phyloP scores from a whole-genome alignment of 1,140 invertebrate genomes.

The Phymastichus coffea region DNA sequence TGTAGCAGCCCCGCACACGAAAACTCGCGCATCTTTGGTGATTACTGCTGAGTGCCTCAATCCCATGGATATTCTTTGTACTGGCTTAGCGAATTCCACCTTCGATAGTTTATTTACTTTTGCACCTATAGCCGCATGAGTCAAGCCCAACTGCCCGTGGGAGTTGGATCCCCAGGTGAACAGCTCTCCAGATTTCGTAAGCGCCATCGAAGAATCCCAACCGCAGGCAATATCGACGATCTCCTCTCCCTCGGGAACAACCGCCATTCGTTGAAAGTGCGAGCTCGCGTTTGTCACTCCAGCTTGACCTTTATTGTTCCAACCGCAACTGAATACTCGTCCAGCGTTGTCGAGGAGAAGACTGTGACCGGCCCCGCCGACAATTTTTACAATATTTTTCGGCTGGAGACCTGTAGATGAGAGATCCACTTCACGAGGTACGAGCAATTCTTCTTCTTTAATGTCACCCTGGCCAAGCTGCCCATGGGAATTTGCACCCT shows the following conservation, averaged over 20 bases:
- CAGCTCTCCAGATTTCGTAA: conserved; percentile 64
- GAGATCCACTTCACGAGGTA: conserved; percentile 59
- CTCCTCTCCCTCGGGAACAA: conserved; percentile 42
- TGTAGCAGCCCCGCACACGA: conserved; percentile 63
- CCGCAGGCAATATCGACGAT: conserved; percentile 65
- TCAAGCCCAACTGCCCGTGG: conserved; percentile 68
- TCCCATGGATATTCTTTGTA: conserved; percentile 53
- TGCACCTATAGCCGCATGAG: background rate
- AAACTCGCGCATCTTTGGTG: conserved; percentile 63
- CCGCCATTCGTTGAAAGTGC: conserved; percentile 30
- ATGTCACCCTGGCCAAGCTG: conserved; percentile 69
- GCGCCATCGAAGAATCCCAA: conserved; percentile 71
- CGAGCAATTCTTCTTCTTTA: conserved; percentile 66
- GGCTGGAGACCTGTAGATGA: conserved; percentile 46
- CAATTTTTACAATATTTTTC: conserved; percentile 61
- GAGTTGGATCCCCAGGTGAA: conserved; percentile 77
- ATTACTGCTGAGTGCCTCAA: conserved; percentile 69
- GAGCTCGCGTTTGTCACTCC: conserved; percentile 56
- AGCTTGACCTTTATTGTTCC: conserved; percentile 81
- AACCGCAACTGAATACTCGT: conserved; percentile 80
- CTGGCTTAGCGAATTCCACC: conserved; percentile 13
- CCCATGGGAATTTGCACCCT: conserved; percentile 85
- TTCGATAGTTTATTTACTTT: conserved; percentile 23
- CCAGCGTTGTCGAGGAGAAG: conserved; percentile 67
- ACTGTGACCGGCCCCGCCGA: conserved; percentile 76